Base-by-base conservation (phyloP, 1,140 invertebrate genomes). In the Oncopeltus fasciatus region DNA sequence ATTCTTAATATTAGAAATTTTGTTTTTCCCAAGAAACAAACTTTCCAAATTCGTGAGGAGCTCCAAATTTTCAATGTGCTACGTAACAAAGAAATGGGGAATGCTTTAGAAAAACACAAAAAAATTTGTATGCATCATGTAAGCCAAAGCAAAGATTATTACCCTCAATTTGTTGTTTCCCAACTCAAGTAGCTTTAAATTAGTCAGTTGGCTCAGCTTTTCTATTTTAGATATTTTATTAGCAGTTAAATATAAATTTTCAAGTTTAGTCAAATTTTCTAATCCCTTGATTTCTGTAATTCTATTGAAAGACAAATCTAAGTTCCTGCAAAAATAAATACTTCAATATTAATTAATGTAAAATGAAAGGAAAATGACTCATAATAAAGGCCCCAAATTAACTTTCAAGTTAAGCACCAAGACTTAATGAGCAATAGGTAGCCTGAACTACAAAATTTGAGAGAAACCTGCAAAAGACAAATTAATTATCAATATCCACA, bases 221-320 rank as follows among this genome's bases (percentile, higher is more conserved):
- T 98, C 86, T 66, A 99, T 98, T 73, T 86, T 85, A 0, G 74
- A 72, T 26, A 99, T 92, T 75, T 87, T 93, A 74, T 99, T 99
- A 12, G 95, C 90, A 57, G 92, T 88, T 20, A 99, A 74, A 75
- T 83, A 99, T 0, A 99, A 73, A 69, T 92, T 95, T 66, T 87
- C 80, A 64, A 99, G 75, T 61, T 92, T 94, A 0, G 72, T 70
- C 64, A 98, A 76, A 44, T 83, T 83, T 1, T 86, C 81, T 46
- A 99, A 71, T 63, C 91, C 92, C 73, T 90, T 82, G 64, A 99
- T 93, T 74, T 90, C 85, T 68, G 81, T 84, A 12, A 99, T 85
- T 57, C 94, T 84, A 77, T 99, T 99, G 73, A 96, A 98, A n/a
- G 95, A 99, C 44, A 99, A 72, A 76, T 99, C 96, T 57, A 99